Conservation (phyloP, 2,113 vertebrate species). For the Festucalex cinctus region DNA sequence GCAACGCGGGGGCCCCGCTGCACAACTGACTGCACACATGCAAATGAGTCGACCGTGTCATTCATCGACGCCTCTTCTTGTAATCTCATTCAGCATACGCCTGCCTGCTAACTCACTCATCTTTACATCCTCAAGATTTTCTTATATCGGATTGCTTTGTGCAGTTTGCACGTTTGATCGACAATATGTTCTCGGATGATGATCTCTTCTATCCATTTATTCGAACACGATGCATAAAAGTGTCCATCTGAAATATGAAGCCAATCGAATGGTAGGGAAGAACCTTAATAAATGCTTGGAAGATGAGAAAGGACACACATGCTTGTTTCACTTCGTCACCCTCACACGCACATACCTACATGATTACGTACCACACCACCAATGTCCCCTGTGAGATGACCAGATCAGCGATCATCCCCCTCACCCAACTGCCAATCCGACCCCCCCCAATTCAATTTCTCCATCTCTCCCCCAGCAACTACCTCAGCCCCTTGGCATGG, state of each 20-base stretch:
- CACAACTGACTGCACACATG: conserved; percentile 31
- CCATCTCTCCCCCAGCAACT: conserved; percentile 44
- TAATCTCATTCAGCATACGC: conserved; percentile 15
- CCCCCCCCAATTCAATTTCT: conserved; percentile 29
- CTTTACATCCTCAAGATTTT: neutral
- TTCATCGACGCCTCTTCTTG: neutral
- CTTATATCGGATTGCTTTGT: neutral
- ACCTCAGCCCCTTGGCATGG: conserved; percentile 70
- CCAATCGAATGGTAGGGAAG: neutral
- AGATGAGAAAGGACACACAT: neutral
- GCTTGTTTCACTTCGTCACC: neutral
- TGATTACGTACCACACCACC: neutral
- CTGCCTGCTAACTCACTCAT: neutral
- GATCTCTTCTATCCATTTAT: neutral
- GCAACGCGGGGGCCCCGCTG: conserved; percentile 43
- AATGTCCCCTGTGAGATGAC: conserved; percentile 23
- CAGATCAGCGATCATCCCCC: conserved; percentile 25
- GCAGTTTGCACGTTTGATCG: neutral
- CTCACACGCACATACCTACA: conserved; percentile 2
- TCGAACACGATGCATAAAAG: neutral
- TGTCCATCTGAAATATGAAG: neutral
- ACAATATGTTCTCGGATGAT: neutral
- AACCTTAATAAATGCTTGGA: neutral
- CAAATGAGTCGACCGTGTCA: conserved; percentile 7
- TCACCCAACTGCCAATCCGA: conserved; percentile 3